A percentile compares a stretch with the other conserved stretches of the same genome.
Evolutionary conservation across 2,888 invertebrate genomes (phyloP).

Genomic region (Chaetogeoica ovagalla): DNA sequence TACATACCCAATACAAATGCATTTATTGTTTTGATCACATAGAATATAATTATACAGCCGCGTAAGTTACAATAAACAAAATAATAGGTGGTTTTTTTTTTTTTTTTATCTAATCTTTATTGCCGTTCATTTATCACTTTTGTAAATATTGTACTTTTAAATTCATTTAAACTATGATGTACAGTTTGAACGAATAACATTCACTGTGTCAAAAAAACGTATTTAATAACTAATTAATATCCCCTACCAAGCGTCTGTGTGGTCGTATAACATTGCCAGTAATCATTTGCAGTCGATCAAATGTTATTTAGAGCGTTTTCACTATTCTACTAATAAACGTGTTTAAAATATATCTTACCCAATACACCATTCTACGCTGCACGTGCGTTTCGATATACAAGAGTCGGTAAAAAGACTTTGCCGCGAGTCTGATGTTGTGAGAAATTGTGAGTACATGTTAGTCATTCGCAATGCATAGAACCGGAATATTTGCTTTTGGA

Average conservation of each 20-base stretch:
- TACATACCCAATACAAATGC: background rate
- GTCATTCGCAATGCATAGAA: too few relatives aligned
- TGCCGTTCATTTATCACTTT: background rate
- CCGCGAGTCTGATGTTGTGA: too few relatives aligned
- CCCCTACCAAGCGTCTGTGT: too few relatives aligned
- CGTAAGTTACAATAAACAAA: background rate
- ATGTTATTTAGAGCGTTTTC: too few relatives aligned
- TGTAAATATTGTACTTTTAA: background rate
- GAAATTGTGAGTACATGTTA: too few relatives aligned
- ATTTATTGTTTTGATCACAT: background rate
- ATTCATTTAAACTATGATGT: background rate
- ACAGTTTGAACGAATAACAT: background rate
- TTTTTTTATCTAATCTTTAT: background rate
- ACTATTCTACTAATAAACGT: too few relatives aligned
- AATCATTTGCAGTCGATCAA: too few relatives aligned
- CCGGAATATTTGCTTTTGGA: too few relatives aligned
- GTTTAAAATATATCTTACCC: background rate
- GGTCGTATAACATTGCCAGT: too few relatives aligned
- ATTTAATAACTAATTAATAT: background rate
- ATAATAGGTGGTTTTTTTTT: background rate
- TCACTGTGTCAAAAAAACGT: background rate
- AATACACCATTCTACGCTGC: too few relatives aligned
- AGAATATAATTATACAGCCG: background rate
- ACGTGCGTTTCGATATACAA: too few relatives aligned
- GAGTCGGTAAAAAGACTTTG: too few relatives aligned